These are phyloP conservation scores for Nymphalis io DNA, from an alignment of 1,140 invertebrate species.

Conservation along the genomic window DNA sequence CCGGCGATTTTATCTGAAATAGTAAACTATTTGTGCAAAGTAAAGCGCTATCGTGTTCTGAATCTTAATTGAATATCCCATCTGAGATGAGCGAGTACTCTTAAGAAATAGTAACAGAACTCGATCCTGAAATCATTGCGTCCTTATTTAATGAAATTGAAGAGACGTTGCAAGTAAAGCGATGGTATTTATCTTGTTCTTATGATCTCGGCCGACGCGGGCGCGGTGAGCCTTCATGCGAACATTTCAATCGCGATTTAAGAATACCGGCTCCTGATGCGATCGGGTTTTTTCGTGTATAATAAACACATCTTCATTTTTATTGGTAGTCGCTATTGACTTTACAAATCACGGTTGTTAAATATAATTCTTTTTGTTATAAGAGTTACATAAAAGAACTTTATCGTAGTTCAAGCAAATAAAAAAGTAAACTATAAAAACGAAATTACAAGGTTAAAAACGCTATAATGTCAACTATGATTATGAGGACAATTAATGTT, in stretches of 20 bases:
- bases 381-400: not conserved
- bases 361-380: not conserved
- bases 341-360: conserved; percentile 3
- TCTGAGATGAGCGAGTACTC: conserved; percentile 57
- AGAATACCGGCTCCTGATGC: conserved; percentile 57
- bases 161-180: conserved; percentile 52
- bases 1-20: conserved; percentile 28
- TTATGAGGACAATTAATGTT: not conserved
- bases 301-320: conserved; percentile 42
- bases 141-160: conserved; percentile 57
- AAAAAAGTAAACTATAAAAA: not conserved
- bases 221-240: conserved; percentile 43
- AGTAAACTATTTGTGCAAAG: conserved; percentile 28
- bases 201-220: conserved; percentile 44
- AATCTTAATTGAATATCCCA: conserved; percentile 70
- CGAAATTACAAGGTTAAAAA: not conserved
- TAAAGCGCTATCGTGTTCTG: conserved; percentile 46
- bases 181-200: conserved; percentile 55
- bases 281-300: conserved; percentile 44
- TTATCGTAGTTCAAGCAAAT: not conserved
- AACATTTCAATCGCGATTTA: conserved; percentile 70
- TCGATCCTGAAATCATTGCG: conserved; percentile 48
- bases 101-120: conserved; percentile 53
- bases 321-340: conserved; percentile 24
- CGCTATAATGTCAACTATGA: not conserved